Evolutionary conservation across 1,140 invertebrate genomes (phyloP), one percentile per base, ranked within the genome.

Genomic region (Dryas iulia): DNA sequence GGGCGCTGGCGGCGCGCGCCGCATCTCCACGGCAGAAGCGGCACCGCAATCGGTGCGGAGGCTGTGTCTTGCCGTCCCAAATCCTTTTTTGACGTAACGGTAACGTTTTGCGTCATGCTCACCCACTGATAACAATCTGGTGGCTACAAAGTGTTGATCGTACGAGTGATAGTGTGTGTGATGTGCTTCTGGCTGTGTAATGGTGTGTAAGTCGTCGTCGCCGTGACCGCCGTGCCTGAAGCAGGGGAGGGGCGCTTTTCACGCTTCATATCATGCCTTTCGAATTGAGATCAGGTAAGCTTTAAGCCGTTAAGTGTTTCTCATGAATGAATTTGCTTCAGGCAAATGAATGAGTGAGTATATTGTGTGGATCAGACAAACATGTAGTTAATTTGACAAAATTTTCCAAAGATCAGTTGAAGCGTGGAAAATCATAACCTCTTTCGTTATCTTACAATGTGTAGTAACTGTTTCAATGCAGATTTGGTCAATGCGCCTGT

Each of bases 271-370:
- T 79, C 77, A 90, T 90, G 88, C 88, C 88, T 71, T 90, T 88
- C 82, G 88, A 89, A 76, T 73, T 82, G 86, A 86, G 88, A 90
- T 81, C 88, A 90, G 88, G 88, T 90, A 80, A 87, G 84, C 63
- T 73, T 77, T 78, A 76, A 78, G 66, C 70, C 59, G 59, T 61
- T 61, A 21, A 35, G 59, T 14, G 18, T 47, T 61, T 24, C 59
- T 61, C 47, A 47, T 61, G 35, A 61, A 61, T 61, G 60, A 10
- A 39, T 61, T 61, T 62, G 26, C 18, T 61, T 61, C 35, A 33
- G 59, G 12, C 14, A 47, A 47, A 61, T 61, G 59, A 61, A 47
- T 25, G 30, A 28, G 3, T 18, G 35, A 24, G 35, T 28, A 26
- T 47, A 47, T 10, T 47, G 39, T 47, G 18, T 21, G n/a, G n/a